Conservation (phyloP, 2,113 vertebrate genomes). For the Ciconia maguari region DNA sequence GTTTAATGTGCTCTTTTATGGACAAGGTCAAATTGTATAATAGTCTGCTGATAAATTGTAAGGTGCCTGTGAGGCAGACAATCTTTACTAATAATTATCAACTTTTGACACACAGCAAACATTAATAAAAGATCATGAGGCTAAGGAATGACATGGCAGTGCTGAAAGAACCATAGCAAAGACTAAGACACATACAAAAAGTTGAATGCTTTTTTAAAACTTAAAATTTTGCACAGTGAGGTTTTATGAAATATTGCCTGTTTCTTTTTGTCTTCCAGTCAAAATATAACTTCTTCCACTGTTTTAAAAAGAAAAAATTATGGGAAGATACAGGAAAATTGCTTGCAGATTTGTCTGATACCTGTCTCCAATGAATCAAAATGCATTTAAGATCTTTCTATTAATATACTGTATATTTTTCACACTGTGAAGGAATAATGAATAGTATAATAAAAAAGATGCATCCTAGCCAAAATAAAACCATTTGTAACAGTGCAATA, state of each 20-base stretch:
- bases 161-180: background rate
- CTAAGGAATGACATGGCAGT: background rate
- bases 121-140: background rate
- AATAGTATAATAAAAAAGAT: background rate
- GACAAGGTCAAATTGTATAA: background rate
- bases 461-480: background rate
- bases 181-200: background rate
- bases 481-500: background rate
- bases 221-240: background rate
- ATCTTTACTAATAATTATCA: conserved; percentile 22
- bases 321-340: background rate
- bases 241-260: background rate
- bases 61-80: background rate
- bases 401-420: background rate
- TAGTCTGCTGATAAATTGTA: background rate
- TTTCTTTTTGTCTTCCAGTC: background rate
- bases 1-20: conserved; percentile 19
- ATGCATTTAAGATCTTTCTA: background rate
- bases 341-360: background rate
- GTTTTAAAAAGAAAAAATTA: background rate
- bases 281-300: background rate
- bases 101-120: conserved; percentile 23
- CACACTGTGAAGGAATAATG: background rate
- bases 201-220: fast-evolving
- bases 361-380: background rate